phyloP scores from a whole-genome alignment of 2,888 invertebrate species.

The Leucophenga montana region DNA sequence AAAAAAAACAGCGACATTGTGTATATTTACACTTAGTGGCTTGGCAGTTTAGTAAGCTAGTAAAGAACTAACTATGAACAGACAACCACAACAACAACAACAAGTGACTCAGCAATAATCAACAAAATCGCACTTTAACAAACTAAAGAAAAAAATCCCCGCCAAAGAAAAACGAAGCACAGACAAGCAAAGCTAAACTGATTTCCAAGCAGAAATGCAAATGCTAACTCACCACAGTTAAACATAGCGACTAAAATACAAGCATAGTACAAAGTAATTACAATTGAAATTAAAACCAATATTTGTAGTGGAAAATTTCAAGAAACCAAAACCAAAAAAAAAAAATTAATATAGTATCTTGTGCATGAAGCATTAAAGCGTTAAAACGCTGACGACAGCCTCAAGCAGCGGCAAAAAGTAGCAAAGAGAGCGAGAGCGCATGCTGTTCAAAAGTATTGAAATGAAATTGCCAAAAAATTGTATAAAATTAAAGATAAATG shows the following conservation, averaged over 20 bases:
- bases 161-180: neutral
- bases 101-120: slow-evolving; percentile 53
- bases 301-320: neutral
- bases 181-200: neutral
- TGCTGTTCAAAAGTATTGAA: neutral
- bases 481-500: slow-evolving; percentile 3
- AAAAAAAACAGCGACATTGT: neutral
- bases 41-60: no score
- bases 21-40: slow-evolving; percentile 5
- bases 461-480: neutral
- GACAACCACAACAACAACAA: slow-evolving; percentile 17
- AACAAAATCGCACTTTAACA: slow-evolving; percentile 21
- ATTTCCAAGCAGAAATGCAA: no score
- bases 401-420: slow-evolving; percentile 42
- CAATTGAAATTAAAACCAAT: slow-evolving; percentile 10
- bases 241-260: slow-evolving; percentile 2
- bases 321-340: slow-evolving; percentile 43
- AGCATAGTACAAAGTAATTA: slow-evolving; percentile 10
- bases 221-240: slow-evolving; percentile 3
- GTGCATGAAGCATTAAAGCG: slow-evolving; percentile 1
- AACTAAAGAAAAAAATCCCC: slow-evolving; percentile 1
- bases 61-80: no score
- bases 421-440: neutral
- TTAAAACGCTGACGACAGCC: neutral
- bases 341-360: slow-evolving; percentile 19